A percentile compares a stretch with the other conserved stretches of the same genome.
phyloP scores from a whole-genome alignment of 2,113 vertebrate species.

The Verasper variegatus region DNA sequence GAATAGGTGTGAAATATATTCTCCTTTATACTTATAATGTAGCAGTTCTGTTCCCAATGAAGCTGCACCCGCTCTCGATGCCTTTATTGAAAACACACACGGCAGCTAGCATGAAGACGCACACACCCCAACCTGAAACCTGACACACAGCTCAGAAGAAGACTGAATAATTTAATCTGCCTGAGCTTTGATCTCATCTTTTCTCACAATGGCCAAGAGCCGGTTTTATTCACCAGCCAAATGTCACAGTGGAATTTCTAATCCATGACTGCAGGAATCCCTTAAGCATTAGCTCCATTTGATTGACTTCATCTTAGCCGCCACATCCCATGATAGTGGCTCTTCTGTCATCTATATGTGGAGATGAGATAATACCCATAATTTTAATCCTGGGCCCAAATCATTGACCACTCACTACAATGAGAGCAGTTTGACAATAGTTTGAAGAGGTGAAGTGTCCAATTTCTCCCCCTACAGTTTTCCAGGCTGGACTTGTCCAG shows the following conservation, averaged over 20 bases:
- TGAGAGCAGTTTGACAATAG: not conserved
- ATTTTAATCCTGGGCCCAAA: not conserved
- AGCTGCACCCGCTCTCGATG: not conserved
- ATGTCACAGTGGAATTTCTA: conserved; percentile 34
- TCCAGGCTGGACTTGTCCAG: not conserved
- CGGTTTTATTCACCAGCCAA: conserved; percentile 12
- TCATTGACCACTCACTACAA: conserved; percentile 1
- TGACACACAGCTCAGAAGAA: conserved; percentile 13
- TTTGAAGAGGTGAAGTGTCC: not conserved
- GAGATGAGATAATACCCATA: not conserved
- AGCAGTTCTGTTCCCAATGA: not conserved
- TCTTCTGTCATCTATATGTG: not conserved
- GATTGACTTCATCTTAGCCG: not conserved
- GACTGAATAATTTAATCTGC: conserved; percentile 43
- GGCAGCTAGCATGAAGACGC: not conserved
- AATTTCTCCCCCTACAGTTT: conserved; percentile 6
- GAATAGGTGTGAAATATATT: too few relatives aligned
- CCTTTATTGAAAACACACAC: too few relatives aligned
- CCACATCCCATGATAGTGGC: not conserved
- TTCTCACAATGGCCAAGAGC: not conserved
- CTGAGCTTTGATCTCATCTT: conserved; percentile 35
- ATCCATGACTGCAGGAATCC: conserved; percentile 41
- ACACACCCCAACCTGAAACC: conserved; percentile 24
- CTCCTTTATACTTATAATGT: too few relatives aligned
- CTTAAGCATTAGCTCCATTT: conserved; percentile 5